Percentiles rank a stretch among this genome's conserved stretches.
Evolutionary conservation across 2,888 invertebrate genomes (phyloP).

Genomic region (Metellina segmentata): DNA sequence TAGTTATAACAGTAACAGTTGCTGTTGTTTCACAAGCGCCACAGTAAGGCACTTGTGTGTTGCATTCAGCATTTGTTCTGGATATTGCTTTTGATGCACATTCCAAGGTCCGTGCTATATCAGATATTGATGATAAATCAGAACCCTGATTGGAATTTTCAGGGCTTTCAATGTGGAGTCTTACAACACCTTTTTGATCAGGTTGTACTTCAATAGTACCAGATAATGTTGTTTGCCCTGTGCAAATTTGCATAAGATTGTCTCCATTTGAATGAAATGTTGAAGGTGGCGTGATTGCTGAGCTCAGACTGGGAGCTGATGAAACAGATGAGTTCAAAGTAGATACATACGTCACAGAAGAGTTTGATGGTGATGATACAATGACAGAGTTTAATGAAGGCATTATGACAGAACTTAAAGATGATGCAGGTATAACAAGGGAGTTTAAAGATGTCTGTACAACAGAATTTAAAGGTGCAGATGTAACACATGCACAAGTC

Average conservation of each 20-base stretch:
- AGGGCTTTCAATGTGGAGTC: slow-evolving; percentile 74
- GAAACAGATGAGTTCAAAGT: slow-evolving; percentile 47
- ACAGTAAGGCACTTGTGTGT: slow-evolving; percentile 69
- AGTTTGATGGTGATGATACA: slow-evolving; percentile 38
- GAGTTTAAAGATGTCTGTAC: not conserved
- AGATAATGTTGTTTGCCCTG: slow-evolving; percentile 63
- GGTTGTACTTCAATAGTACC: slow-evolving; percentile 73
- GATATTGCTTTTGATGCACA: slow-evolving; percentile 77
- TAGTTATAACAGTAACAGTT: slow-evolving; percentile 72
- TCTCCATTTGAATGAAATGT: slow-evolving; percentile 64
- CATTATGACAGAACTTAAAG: not conserved
- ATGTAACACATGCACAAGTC: slow-evolving; percentile 35
- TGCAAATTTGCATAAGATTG: slow-evolving; percentile 71
- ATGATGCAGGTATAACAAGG: not conserved
- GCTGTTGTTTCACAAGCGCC: slow-evolving; percentile 74
- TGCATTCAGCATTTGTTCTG: slow-evolving; percentile 75
- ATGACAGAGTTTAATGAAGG: slow-evolving; percentile 30
- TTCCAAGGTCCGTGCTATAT: slow-evolving; percentile 76
- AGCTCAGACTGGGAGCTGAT: slow-evolving; percentile 34
- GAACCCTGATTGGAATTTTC: slow-evolving; percentile 75
- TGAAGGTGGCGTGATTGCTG: slow-evolving; percentile 49
- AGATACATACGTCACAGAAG: not conserved
- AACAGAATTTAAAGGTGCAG: slow-evolving; percentile 44
- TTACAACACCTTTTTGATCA: slow-evolving; percentile 73
- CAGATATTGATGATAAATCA: slow-evolving; percentile 76